Conservation (phyloP, 2,888 invertebrate species). For the Hirtodrosophila duncani region DNA sequence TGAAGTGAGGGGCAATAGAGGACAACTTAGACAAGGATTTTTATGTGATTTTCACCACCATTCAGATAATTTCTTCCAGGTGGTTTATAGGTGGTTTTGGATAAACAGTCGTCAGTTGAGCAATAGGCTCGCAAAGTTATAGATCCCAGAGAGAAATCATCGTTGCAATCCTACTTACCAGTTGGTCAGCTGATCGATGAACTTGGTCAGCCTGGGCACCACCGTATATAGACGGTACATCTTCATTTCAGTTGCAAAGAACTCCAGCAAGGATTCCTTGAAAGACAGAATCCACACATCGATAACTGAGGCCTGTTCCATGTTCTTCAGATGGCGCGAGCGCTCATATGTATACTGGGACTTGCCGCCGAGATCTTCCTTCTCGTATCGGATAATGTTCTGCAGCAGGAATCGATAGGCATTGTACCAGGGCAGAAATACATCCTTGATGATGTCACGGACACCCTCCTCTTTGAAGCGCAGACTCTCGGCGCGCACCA, state of each 20-base stretch:
- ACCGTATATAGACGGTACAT: conserved; percentile 97
- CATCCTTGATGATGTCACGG: conserved; percentile 96
- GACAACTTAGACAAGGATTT: too few relatives aligned
- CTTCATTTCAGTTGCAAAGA: conserved; percentile 94
- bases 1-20: too few relatives aligned
- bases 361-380: conserved; percentile 80
- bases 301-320: conserved; percentile 83
- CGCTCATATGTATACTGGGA: conserved; percentile 81
- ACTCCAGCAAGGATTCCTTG: conserved; percentile 93
- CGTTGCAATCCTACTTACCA: conserved; percentile 80
- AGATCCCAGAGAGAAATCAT: too few relatives aligned
- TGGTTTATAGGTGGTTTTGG: too few relatives aligned
- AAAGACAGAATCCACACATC: conserved; percentile 98
- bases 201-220: conserved; percentile 93
- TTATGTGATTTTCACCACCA: too few relatives aligned
- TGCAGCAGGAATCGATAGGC: conserved; percentile 95
- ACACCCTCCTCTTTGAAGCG: conserved; percentile 99
- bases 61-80: too few relatives aligned
- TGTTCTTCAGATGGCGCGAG: conserved; percentile 74
- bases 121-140: too few relatives aligned
- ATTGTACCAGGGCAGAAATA: conserved; percentile 98
- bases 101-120: too few relatives aligned
- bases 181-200: conserved; percentile 98
- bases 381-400: conserved; percentile 90
- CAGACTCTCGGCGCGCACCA: conserved; percentile 97